These are phyloP conservation scores for Oryctolagus cuniculus DNA, from an alignment of 2,113 vertebrate genomes.

Conservation along the genomic window DNA sequence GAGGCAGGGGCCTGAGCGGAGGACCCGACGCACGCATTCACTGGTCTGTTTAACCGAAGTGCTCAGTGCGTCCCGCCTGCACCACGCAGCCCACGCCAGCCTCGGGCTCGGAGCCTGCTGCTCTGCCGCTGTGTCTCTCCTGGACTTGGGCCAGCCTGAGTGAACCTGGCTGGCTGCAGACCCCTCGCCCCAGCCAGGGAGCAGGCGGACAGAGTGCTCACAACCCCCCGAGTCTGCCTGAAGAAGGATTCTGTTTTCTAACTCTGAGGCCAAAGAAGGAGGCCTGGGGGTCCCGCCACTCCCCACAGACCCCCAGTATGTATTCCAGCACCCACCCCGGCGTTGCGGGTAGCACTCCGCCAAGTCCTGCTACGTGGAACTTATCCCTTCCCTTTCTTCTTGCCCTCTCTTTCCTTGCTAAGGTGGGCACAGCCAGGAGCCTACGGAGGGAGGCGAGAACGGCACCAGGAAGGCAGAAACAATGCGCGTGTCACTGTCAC, in stretches of 20 bases:
- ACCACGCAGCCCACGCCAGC: not conserved
- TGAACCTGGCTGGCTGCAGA: not conserved
- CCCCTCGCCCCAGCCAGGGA: not conserved
- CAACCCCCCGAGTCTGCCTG: no score
- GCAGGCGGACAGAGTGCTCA: not conserved
- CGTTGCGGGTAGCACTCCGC: not conserved
- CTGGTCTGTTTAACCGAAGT: constrained; percentile 32
- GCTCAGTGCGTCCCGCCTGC: not conserved
- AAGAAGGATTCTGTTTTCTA: not conserved
- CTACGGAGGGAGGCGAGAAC: not conserved
- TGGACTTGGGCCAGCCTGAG: not conserved
- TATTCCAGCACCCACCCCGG: not conserved
- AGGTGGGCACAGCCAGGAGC: not conserved
- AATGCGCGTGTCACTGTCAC: not conserved
- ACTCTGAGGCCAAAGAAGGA: not conserved
- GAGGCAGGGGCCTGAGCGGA: not conserved
- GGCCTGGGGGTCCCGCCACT: not conserved
- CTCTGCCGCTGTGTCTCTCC: not conserved
- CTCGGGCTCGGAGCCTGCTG: not conserved
- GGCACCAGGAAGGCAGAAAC: not conserved
- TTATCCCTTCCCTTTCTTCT: not conserved
- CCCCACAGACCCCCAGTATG: not conserved
- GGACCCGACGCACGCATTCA: not conserved
- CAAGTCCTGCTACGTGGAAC: not conserved
- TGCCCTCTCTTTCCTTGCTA: not conserved